phyloP scores from a whole-genome alignment of 2,888 invertebrate genomes.

The Diarsia rubi region DNA sequence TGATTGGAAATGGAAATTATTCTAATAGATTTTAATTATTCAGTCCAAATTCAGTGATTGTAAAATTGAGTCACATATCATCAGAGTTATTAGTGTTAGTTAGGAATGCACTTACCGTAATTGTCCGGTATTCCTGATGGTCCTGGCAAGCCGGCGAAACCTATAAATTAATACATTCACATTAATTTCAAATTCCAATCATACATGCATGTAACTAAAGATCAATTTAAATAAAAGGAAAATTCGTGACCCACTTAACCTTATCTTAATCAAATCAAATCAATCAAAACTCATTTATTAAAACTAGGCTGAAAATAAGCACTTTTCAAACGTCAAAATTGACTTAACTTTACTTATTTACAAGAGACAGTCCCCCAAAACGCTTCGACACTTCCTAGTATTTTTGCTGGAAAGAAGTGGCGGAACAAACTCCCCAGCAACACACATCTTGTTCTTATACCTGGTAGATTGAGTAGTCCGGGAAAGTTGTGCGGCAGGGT shows the following conservation, averaged over 20 bases:
- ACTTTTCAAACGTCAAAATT: too few relatives aligned
- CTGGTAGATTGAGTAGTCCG: conserved; percentile 95
- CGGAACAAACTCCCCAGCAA: too few relatives aligned
- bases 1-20: conserved; percentile 73
- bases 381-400: too few relatives aligned
- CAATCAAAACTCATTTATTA: too few relatives aligned
- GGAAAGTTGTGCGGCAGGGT: conserved; percentile 94
- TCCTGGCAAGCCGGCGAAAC: conserved; percentile 94
- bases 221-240: background rate
- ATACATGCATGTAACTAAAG: background rate
- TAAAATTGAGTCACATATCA: conserved; percentile 78
- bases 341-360: too few relatives aligned
- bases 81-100: conserved; percentile 70
- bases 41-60: conserved; percentile 62
- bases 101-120: conserved; percentile 93
- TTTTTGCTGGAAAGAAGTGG: too few relatives aligned
- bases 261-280: too few relatives aligned
- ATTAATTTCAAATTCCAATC: conserved; percentile 8
- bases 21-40: conserved; percentile 76
- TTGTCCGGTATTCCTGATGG: conserved; percentile 97
- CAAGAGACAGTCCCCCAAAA: too few relatives aligned
- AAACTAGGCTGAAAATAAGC: too few relatives aligned
- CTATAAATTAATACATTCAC: conserved; percentile 87
- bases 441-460: conserved; percentile 84
- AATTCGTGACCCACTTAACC: background rate